A percentile compares a stretch with the other conserved stretches of the same genome.
These are phyloP conservation scores for Decapterus maruadsi DNA, from an alignment of 2,797 vertebrate genomes.

Conservation along the genomic window DNA sequence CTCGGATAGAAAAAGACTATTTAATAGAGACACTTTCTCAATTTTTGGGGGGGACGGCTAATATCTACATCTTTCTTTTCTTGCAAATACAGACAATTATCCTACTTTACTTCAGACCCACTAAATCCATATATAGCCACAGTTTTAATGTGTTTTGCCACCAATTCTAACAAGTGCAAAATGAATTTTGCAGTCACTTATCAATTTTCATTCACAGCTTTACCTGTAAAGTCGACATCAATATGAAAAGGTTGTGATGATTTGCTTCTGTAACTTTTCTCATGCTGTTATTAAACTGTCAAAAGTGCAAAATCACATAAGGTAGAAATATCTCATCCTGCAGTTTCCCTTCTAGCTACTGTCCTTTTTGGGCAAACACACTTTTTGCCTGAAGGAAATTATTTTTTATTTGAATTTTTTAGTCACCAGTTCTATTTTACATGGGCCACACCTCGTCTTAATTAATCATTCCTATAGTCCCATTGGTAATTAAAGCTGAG, in stretches of 20 bases:
- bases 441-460: background rate
- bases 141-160: background rate
- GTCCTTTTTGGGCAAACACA: background rate
- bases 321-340: background rate
- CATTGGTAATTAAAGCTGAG: slow-evolving; percentile 19
- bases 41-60: background rate
- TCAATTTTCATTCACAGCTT: background rate
- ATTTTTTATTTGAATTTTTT: slow-evolving; percentile 9
- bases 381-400: slow-evolving; percentile 11
- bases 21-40: background rate
- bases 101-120: background rate
- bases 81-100: background rate
- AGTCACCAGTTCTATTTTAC: slow-evolving; percentile 10
- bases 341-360: background rate
- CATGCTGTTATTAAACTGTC: background rate
- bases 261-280: background rate
- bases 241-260: background rate
- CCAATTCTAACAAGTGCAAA: background rate
- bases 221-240: background rate
- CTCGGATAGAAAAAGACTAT: background rate
- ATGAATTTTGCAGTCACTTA: background rate
- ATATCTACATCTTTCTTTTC: background rate
- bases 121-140: background rate
- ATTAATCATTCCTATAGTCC: slow-evolving; percentile 30
- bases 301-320: background rate